Percentiles rank a stretch among this genome's conserved stretches.
These are phyloP conservation scores for Psilopsiagon aymara DNA, from an alignment of 2,113 vertebrate species.

Conservation along the genomic window DNA sequence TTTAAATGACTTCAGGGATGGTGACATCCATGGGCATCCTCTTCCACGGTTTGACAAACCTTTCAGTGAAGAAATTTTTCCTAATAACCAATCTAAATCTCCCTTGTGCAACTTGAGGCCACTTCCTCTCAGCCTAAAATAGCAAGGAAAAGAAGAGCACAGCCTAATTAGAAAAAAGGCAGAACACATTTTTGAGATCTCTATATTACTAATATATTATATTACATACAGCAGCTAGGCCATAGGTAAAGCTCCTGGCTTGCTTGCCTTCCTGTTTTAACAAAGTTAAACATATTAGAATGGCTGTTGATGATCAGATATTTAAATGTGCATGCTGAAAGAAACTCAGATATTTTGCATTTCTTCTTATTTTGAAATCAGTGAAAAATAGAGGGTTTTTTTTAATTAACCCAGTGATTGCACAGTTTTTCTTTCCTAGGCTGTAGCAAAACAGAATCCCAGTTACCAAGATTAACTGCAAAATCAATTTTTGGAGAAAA, in stretches of 20 bases:
- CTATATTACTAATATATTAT: background rate
- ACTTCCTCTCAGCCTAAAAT: fast-evolving
- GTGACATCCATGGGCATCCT: background rate
- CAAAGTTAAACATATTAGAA: background rate
- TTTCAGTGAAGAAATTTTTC: background rate
- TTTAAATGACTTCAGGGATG: background rate
- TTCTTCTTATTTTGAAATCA: background rate
- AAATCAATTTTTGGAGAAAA: background rate
- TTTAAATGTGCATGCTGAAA: background rate
- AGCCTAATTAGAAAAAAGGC: background rate
- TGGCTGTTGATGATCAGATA: background rate
- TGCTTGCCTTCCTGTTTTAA: background rate
- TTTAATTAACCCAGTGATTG: background rate
- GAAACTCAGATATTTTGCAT: background rate
- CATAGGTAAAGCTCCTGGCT: background rate
- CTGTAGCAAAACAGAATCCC: fast-evolving
- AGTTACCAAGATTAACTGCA: background rate
- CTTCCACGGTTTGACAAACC: background rate
- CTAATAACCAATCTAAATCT: background rate
- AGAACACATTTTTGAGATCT: background rate
- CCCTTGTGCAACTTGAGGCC: background rate
- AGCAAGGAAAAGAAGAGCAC: background rate
- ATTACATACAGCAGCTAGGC: background rate
- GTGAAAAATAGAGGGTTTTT: background rate
- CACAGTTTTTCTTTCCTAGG: background rate